Conservation (phyloP, 2,797 vertebrate species). For the Xerus rutilus region DNA sequence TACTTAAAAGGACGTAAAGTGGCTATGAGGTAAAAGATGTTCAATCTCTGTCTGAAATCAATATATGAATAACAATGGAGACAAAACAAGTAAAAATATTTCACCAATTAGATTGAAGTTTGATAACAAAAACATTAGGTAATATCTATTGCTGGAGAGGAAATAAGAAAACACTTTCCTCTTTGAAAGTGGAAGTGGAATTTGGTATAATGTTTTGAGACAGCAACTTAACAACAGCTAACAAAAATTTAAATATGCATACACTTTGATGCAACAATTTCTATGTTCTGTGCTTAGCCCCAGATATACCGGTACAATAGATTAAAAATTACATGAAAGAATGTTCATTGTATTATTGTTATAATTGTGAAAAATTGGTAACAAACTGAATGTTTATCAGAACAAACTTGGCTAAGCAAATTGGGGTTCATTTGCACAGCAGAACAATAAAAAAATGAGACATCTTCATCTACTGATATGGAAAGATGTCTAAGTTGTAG, state of each 20-base stretch:
- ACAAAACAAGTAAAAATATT: neutral
- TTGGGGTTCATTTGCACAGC: neutral
- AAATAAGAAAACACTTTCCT: neutral
- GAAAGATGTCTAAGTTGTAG: neutral
- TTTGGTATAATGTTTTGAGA: neutral
- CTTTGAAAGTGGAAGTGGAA: neutral
- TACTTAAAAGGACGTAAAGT: neutral
- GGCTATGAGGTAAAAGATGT: neutral
- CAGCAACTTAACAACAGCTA: neutral
- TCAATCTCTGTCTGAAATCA: constrained; percentile 8
- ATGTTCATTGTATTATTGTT: neutral
- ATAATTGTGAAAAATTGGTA: neutral
- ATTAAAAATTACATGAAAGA: neutral
- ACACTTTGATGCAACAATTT: neutral
- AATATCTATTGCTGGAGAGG: neutral
- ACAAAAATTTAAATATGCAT: neutral
- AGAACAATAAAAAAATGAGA: neutral
- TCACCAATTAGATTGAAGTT: neutral
- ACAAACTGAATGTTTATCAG: neutral
- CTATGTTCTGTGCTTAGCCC: neutral
- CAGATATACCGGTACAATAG: neutral
- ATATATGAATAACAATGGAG: neutral
- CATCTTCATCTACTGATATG: neutral
- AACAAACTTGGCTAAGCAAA: neutral
- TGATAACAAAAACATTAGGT: neutral